These are phyloP conservation scores for Phyllotreta cruciferae DNA, from an alignment of 2,888 invertebrate genomes.

Conservation along the genomic window DNA sequence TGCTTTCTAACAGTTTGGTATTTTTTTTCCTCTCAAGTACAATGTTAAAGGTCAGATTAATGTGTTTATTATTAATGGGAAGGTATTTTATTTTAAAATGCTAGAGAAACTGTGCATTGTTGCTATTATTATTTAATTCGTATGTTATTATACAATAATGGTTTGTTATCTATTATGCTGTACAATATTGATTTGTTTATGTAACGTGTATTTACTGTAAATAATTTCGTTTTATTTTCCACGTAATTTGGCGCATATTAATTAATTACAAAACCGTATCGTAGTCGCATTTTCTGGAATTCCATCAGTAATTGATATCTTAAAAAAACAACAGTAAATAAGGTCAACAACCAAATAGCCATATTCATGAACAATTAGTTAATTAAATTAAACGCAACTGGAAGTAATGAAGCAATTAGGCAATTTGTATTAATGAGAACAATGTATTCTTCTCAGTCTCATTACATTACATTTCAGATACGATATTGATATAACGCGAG, in stretches of 20 bases:
- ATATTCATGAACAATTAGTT: slow-evolving; percentile 26
- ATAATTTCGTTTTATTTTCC: slow-evolving; percentile 17
- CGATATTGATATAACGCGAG: slow-evolving; percentile 34
- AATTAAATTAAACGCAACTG: slow-evolving; percentile 26
- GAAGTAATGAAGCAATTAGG: slow-evolving; percentile 32
- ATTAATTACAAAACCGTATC: background rate
- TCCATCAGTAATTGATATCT: no score
- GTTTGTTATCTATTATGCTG: slow-evolving; percentile 20
- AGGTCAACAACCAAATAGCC: slow-evolving; percentile 27
- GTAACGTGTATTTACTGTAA: slow-evolving; percentile 25
- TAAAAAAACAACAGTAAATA: slow-evolving; percentile 11
- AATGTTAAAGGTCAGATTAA: slow-evolving; percentile 30
- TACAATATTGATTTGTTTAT: slow-evolving; percentile 25
- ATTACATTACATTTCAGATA: slow-evolving; percentile 33
- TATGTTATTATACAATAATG: slow-evolving; percentile 31
- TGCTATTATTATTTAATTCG: slow-evolving; percentile 34
- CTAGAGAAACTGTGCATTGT: slow-evolving; percentile 15
- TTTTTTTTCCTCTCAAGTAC: slow-evolving; percentile 29
- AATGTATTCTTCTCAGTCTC: slow-evolving; percentile 36
- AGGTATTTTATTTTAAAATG: slow-evolving; percentile 28
- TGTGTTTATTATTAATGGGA: slow-evolving; percentile 27
- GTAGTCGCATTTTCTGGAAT: background rate
- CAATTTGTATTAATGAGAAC: slow-evolving; percentile 37
- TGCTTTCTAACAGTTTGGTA: slow-evolving; percentile 9
- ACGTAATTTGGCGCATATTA: slow-evolving; percentile 10